These are phyloP conservation scores for Mastacembelus armatus DNA, from an alignment of 2,797 vertebrate species.

Conservation along the genomic window DNA sequence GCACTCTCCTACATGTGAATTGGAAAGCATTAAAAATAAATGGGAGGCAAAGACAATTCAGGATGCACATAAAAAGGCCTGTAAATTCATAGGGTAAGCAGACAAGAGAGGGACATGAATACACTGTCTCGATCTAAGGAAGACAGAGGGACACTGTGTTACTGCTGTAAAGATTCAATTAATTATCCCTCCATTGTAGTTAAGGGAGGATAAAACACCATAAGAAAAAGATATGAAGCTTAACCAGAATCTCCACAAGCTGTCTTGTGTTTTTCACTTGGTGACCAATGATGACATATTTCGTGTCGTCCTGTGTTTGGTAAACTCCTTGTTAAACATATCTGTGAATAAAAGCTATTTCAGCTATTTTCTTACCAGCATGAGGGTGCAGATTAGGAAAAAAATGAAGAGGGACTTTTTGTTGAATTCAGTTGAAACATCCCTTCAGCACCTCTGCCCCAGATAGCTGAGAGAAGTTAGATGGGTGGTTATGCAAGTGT, in stretches of 20 bases:
- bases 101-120: constrained; percentile 33
- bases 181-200: constrained; percentile 32
- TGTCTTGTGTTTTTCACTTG: constrained; percentile 25
- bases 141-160: constrained; percentile 38
- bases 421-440: constrained; percentile 61
- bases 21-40: constrained; percentile 69
- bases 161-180: constrained; percentile 42
- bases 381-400: constrained; percentile 42
- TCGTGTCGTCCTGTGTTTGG: constrained; percentile 51
- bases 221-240: constrained; percentile 5
- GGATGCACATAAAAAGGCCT: constrained; percentile 64
- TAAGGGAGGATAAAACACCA: constrained; percentile 34
- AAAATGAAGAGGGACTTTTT: constrained; percentile 54
- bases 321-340: constrained; percentile 60
- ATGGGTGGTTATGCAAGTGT: constrained; percentile 69
- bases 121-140: constrained; percentile 2
- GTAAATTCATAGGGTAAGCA: constrained; percentile 70
- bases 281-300: constrained; percentile 36
- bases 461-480: constrained; percentile 64
- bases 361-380: constrained; percentile 67
- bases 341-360: constrained; percentile 73
- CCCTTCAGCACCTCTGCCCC: constrained; percentile 63
- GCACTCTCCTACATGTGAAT: constrained; percentile 40
- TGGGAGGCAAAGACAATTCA: constrained; percentile 61
- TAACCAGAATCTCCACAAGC: constrained; percentile 32